Conservation (phyloP, 1,140 invertebrate genomes). For the Papilio polyxenes region DNA sequence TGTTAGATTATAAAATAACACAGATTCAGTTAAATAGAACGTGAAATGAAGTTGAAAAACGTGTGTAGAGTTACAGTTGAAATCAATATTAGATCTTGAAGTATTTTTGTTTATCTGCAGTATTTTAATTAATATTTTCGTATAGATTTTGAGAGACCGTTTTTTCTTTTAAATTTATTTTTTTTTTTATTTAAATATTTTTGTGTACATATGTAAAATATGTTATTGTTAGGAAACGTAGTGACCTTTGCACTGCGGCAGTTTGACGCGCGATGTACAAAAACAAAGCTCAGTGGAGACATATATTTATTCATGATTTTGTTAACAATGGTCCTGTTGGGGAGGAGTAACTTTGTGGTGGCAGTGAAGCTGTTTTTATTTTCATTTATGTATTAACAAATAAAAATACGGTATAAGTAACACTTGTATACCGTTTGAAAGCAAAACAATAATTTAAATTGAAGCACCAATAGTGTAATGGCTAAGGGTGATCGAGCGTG, state of each 20-base stretch:
- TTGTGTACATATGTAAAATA: slow-evolving; percentile 8
- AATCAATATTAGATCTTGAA: too few relatives aligned
- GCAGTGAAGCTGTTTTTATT: slow-evolving; percentile 5
- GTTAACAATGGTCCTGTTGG: slow-evolving; percentile 6
- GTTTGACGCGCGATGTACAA: slow-evolving; percentile 10
- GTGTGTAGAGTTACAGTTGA: neutral
- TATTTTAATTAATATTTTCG: too few relatives aligned
- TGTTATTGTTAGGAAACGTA: slow-evolving; percentile 9
- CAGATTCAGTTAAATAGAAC: neutral
- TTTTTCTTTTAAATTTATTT: neutral
- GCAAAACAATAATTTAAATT: neutral
- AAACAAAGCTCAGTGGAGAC: slow-evolving; percentile 9
- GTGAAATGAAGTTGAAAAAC: neutral
- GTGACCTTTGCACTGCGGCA: neutral
- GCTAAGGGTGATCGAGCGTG: too few relatives aligned
- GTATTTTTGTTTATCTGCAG: too few relatives aligned
- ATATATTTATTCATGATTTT: slow-evolving; percentile 20
- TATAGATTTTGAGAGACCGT: too few relatives aligned
- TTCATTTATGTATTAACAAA: neutral
- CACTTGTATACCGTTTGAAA: neutral
- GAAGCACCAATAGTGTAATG: neutral
- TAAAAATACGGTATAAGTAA: neutral
- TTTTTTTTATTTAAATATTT: neutral
- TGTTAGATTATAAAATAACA: neutral
- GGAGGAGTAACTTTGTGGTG: neutral